These are phyloP conservation scores for Enoplosus armatus DNA, from an alignment of 2,797 vertebrate species.

Conservation along the genomic window DNA sequence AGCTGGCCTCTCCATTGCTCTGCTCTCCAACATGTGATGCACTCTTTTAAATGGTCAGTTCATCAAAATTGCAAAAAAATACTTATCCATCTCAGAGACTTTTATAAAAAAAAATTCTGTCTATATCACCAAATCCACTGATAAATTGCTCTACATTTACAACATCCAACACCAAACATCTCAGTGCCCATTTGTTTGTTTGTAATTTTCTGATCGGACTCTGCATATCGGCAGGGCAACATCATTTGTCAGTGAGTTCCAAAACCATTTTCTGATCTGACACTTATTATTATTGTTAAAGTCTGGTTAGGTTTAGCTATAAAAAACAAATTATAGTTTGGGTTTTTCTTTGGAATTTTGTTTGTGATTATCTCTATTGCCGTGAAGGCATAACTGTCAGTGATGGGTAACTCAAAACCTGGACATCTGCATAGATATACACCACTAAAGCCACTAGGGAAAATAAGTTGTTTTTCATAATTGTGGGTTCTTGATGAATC, in stretches of 20 bases:
- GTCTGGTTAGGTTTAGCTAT: background rate
- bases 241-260: background rate
- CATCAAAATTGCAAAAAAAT: background rate
- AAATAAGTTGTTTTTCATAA: background rate
- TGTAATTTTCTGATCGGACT: background rate
- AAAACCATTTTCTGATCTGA: background rate
- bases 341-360: background rate
- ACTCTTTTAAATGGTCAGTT: conserved; percentile 14
- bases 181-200: background rate
- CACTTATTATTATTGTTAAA: background rate
- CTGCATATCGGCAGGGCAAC: background rate
- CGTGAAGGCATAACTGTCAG: background rate
- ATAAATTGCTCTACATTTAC: background rate
- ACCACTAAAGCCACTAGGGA: background rate
- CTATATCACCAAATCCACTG: background rate
- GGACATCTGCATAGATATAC: background rate
- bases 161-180: background rate
- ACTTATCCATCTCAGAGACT: background rate
- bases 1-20: conserved; percentile 21
- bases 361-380: background rate
- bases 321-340: background rate
- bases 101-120: background rate
- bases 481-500: background rate
- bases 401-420: background rate
- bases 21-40: conserved; percentile 23